Conservation (phyloP, 2,113 vertebrate genomes). For the Actenoides hombroni region DNA sequence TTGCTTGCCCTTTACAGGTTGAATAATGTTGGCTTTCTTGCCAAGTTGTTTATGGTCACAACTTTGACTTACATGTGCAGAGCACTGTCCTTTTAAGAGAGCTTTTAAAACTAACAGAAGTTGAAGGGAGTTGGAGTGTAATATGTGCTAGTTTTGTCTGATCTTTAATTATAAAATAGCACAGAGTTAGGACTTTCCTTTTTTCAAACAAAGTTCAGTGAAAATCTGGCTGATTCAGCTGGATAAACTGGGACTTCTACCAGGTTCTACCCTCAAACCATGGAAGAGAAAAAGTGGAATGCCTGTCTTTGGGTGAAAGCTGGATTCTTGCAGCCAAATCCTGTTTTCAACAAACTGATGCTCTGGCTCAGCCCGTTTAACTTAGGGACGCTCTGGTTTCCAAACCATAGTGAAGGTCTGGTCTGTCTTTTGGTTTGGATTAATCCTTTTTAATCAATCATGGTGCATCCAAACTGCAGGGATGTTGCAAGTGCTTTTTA, state of each 20-base stretch:
- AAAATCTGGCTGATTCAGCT: not conserved
- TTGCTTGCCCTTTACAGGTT: not conserved
- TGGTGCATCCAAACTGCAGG: not conserved
- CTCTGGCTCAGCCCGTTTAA: not conserved
- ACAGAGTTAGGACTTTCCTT: not conserved
- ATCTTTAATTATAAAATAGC: not conserved
- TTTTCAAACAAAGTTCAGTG: not conserved
- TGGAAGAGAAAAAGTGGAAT: not conserved
- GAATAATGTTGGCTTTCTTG: not conserved
- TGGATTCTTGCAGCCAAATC: not conserved
- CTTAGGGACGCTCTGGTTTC: not conserved
- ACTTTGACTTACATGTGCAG: conserved; percentile 18
- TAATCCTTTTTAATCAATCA: not conserved
- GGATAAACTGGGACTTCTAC: not conserved
- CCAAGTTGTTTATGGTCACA: not conserved
- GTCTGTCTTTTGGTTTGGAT: not conserved
- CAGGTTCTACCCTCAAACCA: not conserved
- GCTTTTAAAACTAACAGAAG: not conserved
- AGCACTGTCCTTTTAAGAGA: conserved; percentile 71
- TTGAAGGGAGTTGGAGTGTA: not conserved
- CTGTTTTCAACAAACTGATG: not conserved
- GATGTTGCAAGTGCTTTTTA: not conserved
- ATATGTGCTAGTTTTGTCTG: not conserved
- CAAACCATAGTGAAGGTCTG: not conserved
- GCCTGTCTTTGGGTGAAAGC: not conserved